Percentiles rank a stretch among this genome's conserved stretches.
Evolutionary conservation across 53 echinoderm and acorn worm species (phyloP).

Genomic region (Stichopus horrens): DNA sequence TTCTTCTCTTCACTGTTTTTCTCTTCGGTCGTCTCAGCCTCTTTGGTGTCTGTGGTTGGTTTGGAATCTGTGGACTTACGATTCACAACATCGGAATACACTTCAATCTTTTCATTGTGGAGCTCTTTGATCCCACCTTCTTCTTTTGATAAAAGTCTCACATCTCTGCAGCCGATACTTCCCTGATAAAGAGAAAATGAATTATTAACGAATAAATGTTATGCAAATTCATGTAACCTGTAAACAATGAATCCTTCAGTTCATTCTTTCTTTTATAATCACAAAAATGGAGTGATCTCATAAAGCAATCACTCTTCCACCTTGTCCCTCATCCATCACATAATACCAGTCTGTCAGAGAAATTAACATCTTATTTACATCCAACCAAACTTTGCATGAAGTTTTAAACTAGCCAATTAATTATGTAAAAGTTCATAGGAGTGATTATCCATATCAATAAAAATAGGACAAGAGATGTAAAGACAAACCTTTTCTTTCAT

Average conservation of each 20-base stretch:
- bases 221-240: no score
- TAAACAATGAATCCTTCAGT: no score
- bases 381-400: no score
- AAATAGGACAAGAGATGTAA: background rate
- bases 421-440: no score
- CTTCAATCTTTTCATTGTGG: constrained; percentile 44
- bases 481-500: constrained; percentile 20
- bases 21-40: background rate
- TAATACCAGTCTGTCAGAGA: no score
- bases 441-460: background rate
- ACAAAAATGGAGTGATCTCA: no score
- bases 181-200: constrained; percentile 43
- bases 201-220: no score
- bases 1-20: constrained; percentile 12
- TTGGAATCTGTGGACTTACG: background rate
- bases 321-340: no score
- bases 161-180: constrained; percentile 77
- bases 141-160: constrained; percentile 73
- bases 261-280: no score
- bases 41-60: constrained; percentile 32
- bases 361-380: no score
- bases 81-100: constrained; percentile 2
- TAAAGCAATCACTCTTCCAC: no score
- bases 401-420: no score
- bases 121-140: constrained; percentile 30